Base-by-base conservation (phyloP, 2,113 vertebrate genomes). In the Vanacampus margaritifer region DNA sequence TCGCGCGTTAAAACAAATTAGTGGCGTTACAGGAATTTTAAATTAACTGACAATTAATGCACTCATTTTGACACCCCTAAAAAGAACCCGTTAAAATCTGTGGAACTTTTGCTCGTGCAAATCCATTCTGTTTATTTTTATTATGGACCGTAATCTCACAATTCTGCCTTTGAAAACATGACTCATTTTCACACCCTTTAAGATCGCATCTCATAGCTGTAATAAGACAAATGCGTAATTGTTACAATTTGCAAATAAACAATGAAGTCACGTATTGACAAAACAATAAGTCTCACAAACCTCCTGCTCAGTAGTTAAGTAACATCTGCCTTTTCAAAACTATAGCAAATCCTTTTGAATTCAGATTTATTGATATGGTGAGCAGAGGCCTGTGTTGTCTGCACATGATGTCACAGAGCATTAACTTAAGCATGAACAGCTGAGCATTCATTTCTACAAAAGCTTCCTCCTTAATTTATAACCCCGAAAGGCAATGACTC, bases 31-130 rank as follows among this genome's bases (percentile, higher is more conserved):
- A 32, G 28, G 28, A 32, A 32, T 4, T 32, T 32, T 32, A 32
- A 32, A 32, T 32, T 2, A 32, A 32, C 28, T 32, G 2, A 32
- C 2, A 32, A 32, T 32, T 2, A 32, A 32, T 4, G 28, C 28
- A 32, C 28, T 32, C 2, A 32, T 32, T 32, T 32, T 32, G 28
- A 4, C 28, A 32, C 28, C 28, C 28, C 28, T 32, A 32, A 32
- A 0, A 41, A 57, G 64, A 36, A 68, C 72, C 59, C 28, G 76
- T 71, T 80, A 67, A 73, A 77, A 84, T 79, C 74, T 50, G 50
- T 26, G 10, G 60, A 65, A 54, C 1, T 82, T 85, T 84, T 72
- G 41, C 41, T 45, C 14, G 1, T 7, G 19, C 46, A 6, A 21
- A 1, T 48, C 17, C 1, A 13, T 72, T 59, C 74, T 64, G 61